Base-by-base conservation (phyloP, 1,140 invertebrate genomes). In the Trichonephila clavipes region DNA sequence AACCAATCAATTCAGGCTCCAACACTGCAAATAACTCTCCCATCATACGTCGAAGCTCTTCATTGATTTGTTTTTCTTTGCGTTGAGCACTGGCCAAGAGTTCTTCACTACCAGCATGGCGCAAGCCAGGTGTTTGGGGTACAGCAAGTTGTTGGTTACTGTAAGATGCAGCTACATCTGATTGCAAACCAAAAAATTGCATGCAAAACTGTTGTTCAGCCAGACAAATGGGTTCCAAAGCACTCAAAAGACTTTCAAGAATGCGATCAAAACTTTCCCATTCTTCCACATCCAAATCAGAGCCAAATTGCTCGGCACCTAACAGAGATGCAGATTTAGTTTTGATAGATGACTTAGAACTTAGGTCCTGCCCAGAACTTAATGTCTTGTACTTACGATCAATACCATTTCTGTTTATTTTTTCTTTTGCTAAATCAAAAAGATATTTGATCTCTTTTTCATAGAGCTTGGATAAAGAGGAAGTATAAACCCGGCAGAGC, bases 171-270 rank as follows among this genome's bases (percentile, higher is more conserved):
- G 94, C 40, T 21, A 95, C 61, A 85, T 95, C 95, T 14, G 97
- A 96, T 95, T 98, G 97, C 81, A 99, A 96, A 95, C 99, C 98
- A 95, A 99, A 99, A 96, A 99, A 99, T 61, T 97, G 97, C 18
- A 98, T 97, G 96, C 98, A 99, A 96, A 99, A 99, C 94, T 98
- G 97, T 96, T 99, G 99, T 96, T 99, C 99, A 34, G 97, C 97
- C 66, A 99, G 96, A 95, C 99, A 99, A 94, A 99, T 97, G 44
- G 98, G 98, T 95, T 99, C 98, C 85, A 99, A 96, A 95, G 99
- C 97, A 81, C 97, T 97, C 14, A 99, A 96, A 28, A 99, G 97
- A 95, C 97, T 97, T 95, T 98, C 98, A 72, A 98, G 96, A 24
- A 96, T 96, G 81, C 97, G 97, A 95, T 98, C 97, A 95, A 97